Evolutionary conservation across 2,888 invertebrate species (phyloP).

Genomic region (Chesias legatella): DNA sequence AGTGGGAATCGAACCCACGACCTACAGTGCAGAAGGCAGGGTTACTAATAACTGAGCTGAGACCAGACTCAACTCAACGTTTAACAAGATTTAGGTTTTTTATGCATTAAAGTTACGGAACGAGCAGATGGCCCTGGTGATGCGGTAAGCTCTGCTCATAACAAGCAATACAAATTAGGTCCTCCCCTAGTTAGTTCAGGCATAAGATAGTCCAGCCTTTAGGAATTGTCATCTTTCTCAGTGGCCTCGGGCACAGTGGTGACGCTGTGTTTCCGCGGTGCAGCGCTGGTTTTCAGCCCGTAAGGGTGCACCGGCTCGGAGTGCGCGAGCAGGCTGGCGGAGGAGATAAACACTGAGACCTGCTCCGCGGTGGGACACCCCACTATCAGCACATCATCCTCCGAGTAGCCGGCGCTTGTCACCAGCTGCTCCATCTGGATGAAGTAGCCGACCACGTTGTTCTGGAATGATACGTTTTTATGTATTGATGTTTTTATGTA

Average conservation of each 20-base stretch:
- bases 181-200: too few species aligned
- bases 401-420: constrained; percentile 85
- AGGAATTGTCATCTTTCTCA: constrained; percentile 47
- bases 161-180: too few species aligned
- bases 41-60: too few species aligned
- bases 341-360: constrained; percentile 92
- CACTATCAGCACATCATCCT: constrained; percentile 91
- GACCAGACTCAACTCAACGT: too few species aligned
- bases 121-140: too few species aligned
- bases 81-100: too few species aligned
- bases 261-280: constrained; percentile 57
- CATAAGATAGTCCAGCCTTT: too few species aligned
- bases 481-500: too few species aligned
- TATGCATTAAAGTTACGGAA: too few species aligned
- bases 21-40: too few species aligned
- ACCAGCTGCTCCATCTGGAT: constrained; percentile 91
- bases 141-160: too few species aligned
- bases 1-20: too few species aligned
- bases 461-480: constrained; percentile 81
- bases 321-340: constrained; percentile 84
- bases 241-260: constrained; percentile 40
- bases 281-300: constrained; percentile 61
- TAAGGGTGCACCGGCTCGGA: constrained; percentile 68
- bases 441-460: constrained; percentile 93
- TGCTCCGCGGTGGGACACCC: constrained; percentile 97